Conservation (phyloP, 1,140 invertebrate genomes). For the Pissodes strobi region DNA sequence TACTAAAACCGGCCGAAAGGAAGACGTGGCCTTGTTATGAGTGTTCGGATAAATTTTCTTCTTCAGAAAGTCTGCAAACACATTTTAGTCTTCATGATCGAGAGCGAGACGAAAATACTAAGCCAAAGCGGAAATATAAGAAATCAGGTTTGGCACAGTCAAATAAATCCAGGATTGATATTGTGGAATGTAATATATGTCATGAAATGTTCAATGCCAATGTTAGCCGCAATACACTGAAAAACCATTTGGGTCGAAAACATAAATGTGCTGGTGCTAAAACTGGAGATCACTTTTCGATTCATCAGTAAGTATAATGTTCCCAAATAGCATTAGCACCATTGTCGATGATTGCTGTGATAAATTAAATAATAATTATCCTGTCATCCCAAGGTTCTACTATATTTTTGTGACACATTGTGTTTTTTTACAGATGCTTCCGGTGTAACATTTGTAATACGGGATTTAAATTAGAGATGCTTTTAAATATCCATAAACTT, state of each 20-base stretch:
- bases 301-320: conserved; percentile 4
- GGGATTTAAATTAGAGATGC: conserved; percentile 38
- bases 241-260: conserved; percentile 39
- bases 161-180: conserved; percentile 32
- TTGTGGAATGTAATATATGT: conserved; percentile 45
- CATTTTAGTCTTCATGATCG: conserved; percentile 63
- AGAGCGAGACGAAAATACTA: conserved; percentile 34
- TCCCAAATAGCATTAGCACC: too few species aligned
- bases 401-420: too few species aligned
- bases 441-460: conserved; percentile 40
- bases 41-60: conserved; percentile 62
- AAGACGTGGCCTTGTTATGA: conserved; percentile 64
- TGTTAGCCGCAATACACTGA: conserved; percentile 36
- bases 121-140: conserved; percentile 35
- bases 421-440: conserved; percentile 37
- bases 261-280: conserved; percentile 32
- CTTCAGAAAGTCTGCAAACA: conserved; percentile 62
- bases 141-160: conserved; percentile 24
- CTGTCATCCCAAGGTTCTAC: too few species aligned
- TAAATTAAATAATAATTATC: too few species aligned
- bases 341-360: too few species aligned
- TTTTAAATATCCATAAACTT: conserved; percentile 44
- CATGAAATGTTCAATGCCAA: conserved; percentile 37
- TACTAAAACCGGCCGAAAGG: conserved; percentile 51
- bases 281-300: conserved; percentile 40